These are phyloP conservation scores for Poeciliopsis retropinna DNA, from an alignment of 2,113 vertebrate species.

Conservation along the genomic window DNA sequence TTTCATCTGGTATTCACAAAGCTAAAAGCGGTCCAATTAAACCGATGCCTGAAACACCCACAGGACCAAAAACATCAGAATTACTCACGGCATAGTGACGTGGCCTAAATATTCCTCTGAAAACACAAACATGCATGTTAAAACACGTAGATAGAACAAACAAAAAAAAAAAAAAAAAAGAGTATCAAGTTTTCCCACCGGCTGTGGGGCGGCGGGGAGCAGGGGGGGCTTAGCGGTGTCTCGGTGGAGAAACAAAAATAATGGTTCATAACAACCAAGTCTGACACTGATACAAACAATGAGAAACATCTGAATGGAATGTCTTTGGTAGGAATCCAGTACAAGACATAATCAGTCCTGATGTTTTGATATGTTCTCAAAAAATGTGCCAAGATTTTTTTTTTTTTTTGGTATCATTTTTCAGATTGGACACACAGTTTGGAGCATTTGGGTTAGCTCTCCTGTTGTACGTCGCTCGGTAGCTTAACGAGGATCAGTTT, in stretches of 20 bases:
- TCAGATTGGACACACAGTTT: neutral
- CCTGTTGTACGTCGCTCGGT: neutral
- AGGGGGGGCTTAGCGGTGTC: neutral
- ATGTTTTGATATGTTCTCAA: neutral
- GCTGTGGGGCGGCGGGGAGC: no score
- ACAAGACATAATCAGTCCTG: neutral
- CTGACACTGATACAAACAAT: conserved; percentile 12
- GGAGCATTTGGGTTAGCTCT: neutral
- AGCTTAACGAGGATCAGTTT: neutral
- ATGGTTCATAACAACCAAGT: conserved; percentile 25
- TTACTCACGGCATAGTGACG: conserved; percentile 42
- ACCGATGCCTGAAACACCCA: conserved; percentile 34
- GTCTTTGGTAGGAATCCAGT: conserved; percentile 2
- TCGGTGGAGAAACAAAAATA: conserved; percentile 13
- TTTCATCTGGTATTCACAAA: conserved; percentile 29
- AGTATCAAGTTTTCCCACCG: conserved; percentile 27
- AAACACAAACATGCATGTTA: conserved; percentile 14
- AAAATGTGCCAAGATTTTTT: neutral
- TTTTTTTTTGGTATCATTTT: neutral
- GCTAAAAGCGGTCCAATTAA: conserved; percentile 41
- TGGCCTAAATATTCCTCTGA: conserved; percentile 14
- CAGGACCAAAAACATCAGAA: conserved; percentile 40
- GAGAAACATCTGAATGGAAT: conserved; percentile 19
- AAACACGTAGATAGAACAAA: neutral
- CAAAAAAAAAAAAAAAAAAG: neutral